These are phyloP conservation scores for Arnoldichthys spilopterus DNA, from an alignment of 2,797 vertebrate genomes.

Conservation along the genomic window DNA sequence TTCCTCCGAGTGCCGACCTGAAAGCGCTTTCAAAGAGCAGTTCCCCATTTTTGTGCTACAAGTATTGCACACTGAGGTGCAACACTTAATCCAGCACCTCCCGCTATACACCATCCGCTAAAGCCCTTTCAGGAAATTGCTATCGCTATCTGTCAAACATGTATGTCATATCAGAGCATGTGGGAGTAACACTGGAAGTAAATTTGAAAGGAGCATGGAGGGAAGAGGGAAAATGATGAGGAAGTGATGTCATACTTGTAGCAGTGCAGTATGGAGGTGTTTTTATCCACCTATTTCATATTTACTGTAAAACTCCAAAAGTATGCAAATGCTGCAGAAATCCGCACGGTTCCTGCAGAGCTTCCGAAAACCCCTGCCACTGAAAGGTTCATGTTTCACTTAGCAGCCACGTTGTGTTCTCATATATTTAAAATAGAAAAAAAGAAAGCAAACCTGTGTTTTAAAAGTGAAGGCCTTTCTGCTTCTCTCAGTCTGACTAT, in stretches of 20 bases:
- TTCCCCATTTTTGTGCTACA: slow-evolving; percentile 16
- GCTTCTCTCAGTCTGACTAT: neutral
- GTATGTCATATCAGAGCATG: slow-evolving; percentile 7
- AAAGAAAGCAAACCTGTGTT: slow-evolving; percentile 50
- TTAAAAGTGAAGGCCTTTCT: slow-evolving; percentile 43
- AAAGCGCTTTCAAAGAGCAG: slow-evolving; percentile 30
- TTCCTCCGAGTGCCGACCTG: slow-evolving; percentile 39
- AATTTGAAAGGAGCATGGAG: neutral
- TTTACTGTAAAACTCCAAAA: slow-evolving; percentile 39
- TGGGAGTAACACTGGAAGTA: slow-evolving; percentile 35
- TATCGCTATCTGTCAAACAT: slow-evolving; percentile 28
- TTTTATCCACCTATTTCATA: slow-evolving; percentile 13
- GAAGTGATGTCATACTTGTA: slow-evolving; percentile 27
- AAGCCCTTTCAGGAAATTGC: slow-evolving; percentile 45
- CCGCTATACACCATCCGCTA: slow-evolving; percentile 5
- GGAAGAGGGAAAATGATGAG: neutral
- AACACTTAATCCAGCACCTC: slow-evolving; percentile 45
- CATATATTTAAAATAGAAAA: slow-evolving; percentile 49
- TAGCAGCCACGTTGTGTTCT: slow-evolving; percentile 60
- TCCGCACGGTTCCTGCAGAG: slow-evolving; percentile 35
- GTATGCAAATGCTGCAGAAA: slow-evolving; percentile 48
- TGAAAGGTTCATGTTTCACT: slow-evolving; percentile 54
- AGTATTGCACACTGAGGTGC: slow-evolving; percentile 24
- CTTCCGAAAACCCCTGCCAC: slow-evolving; percentile 42
- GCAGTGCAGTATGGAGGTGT: neutral